phyloP scores from a whole-genome alignment of 2,797 vertebrate species.

The Coreius guichenoti region DNA sequence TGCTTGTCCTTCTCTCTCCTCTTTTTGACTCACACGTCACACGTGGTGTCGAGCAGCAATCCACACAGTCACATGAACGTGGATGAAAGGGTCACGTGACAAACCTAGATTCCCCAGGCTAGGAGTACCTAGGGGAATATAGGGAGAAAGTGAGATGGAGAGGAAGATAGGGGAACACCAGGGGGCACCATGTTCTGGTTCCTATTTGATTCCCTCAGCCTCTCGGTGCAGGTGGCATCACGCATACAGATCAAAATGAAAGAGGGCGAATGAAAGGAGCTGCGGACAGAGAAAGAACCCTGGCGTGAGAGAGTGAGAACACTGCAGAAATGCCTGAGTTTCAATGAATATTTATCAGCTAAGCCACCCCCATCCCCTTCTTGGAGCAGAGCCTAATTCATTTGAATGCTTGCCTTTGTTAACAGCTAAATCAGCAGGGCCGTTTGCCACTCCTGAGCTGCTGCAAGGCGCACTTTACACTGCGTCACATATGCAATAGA shows the following conservation, averaged over 20 bases:
- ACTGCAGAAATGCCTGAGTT: conserved; percentile 32
- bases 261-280: conserved; percentile 26
- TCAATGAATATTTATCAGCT: conserved; percentile 51
- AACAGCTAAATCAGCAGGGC: conserved; percentile 64
- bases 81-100: conserved; percentile 66
- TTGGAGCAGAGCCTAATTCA: conserved; percentile 73
- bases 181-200: conserved; percentile 19
- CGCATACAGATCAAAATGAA: conserved; percentile 68
- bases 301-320: conserved; percentile 42
- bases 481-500: conserved; percentile 36
- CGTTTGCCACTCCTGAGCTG: conserved; percentile 32
- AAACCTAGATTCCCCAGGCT: neutral
- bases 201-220: conserved; percentile 63
- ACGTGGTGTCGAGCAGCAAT: conserved; percentile 68
- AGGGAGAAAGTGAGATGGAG: conserved; percentile 25
- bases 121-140: conserved; percentile 41
- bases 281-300: conserved; percentile 33
- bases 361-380: conserved; percentile 5
- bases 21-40: conserved; percentile 71
- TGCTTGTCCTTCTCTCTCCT: conserved; percentile 58
- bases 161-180: conserved; percentile 16
- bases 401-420: conserved; percentile 74
- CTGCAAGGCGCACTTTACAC: conserved; percentile 24
- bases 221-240: conserved; percentile 62
- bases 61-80: conserved; percentile 66